phyloP scores from a whole-genome alignment of 2,888 invertebrate genomes.

The Hyppa rectilinea region DNA sequence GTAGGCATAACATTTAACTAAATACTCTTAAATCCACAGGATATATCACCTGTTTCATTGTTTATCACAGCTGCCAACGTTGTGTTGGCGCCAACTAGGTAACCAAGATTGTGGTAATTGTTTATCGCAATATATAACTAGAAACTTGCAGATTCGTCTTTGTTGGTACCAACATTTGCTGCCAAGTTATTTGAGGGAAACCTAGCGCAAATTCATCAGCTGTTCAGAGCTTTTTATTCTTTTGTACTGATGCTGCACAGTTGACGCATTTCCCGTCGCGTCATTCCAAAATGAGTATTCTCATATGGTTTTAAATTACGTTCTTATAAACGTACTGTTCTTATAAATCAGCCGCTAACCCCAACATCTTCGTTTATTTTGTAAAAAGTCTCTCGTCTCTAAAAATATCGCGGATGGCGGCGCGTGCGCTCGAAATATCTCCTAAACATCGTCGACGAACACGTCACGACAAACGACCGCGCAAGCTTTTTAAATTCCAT shows the following conservation, averaged over 20 bases:
- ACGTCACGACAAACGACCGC: constrained; percentile 73
- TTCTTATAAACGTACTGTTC: constrained; percentile 59
- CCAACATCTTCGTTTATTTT: constrained; percentile 86
- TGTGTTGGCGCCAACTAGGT: constrained; percentile 35
- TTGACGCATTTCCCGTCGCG: neutral
- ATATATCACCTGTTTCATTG: constrained; percentile 29
- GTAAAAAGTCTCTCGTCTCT: constrained; percentile 88
- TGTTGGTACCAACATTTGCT: constrained; percentile 17
- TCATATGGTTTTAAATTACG: constrained; percentile 39
- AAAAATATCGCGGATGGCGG: constrained; percentile 86
- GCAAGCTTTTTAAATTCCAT: constrained; percentile 63
- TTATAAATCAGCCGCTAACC: constrained; percentile 82
- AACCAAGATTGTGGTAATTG: constrained; percentile 16
- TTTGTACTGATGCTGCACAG: neutral
- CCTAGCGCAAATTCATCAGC: neutral
- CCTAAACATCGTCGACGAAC: constrained; percentile 76
- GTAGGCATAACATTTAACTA: constrained; percentile 45
- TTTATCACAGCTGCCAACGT: constrained; percentile 25
- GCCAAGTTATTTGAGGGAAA: constrained; percentile 6
- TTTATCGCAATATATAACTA: constrained; percentile 22
- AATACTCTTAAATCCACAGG: constrained; percentile 39
- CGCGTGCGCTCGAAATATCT: constrained; percentile 85
- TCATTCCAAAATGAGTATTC: constrained; percentile 16
- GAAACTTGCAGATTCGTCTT: constrained; percentile 6
- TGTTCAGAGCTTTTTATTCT: neutral